These are phyloP conservation scores for Porites lutea DNA, from an alignment of 64 coral and sea anemone genomes.

Conservation along the genomic window DNA sequence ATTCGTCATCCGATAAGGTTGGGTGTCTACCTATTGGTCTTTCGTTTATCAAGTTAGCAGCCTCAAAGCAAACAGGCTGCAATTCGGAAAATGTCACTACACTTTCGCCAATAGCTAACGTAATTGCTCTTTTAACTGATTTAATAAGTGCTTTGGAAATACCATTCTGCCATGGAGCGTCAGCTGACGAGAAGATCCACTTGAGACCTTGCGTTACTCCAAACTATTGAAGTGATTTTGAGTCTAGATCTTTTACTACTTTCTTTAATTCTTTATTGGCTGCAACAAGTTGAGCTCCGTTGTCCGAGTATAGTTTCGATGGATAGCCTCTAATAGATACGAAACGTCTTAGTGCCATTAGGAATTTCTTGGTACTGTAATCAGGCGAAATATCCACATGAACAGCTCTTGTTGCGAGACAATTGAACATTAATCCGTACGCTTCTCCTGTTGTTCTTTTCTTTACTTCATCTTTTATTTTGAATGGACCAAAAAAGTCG, in stretches of 20 bases:
- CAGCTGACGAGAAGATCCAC: slow-evolving; percentile 59
- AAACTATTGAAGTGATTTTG: slow-evolving; percentile 41
- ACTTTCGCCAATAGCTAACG: slow-evolving; percentile 8
- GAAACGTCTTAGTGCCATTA: slow-evolving; percentile 65
- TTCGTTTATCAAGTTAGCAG: slow-evolving; percentile 61
- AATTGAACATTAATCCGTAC: slow-evolving; percentile 62
- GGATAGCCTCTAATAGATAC: slow-evolving; percentile 66
- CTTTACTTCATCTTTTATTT: slow-evolving; percentile 56
- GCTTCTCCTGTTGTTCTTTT: slow-evolving; percentile 55
- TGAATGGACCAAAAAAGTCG: slow-evolving; percentile 64
- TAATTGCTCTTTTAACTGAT: slow-evolving; percentile 64
- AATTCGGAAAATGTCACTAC: slow-evolving; percentile 54
- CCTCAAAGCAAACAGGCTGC: slow-evolving; percentile 52
- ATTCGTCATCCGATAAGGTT: slow-evolving; percentile 28
- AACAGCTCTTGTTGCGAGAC: slow-evolving; percentile 35
- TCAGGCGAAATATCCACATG: slow-evolving; percentile 43
- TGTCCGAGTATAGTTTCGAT: slow-evolving; percentile 50
- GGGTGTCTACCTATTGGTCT: slow-evolving; percentile 59
- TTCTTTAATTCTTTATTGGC: slow-evolving; percentile 57
- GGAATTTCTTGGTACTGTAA: slow-evolving; percentile 63
- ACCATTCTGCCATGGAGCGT: slow-evolving; percentile 75
- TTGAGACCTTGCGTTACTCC: slow-evolving; percentile 40
- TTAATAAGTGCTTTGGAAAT: slow-evolving; percentile 52
- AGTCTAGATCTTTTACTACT: slow-evolving; percentile 19
- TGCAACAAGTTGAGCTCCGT: slow-evolving; percentile 59